A percentile compares a stretch with the other conserved stretches of the same genome.
Evolutionary conservation across 2,797 vertebrate genomes (phyloP).

Genomic region (Prionace glauca): DNA sequence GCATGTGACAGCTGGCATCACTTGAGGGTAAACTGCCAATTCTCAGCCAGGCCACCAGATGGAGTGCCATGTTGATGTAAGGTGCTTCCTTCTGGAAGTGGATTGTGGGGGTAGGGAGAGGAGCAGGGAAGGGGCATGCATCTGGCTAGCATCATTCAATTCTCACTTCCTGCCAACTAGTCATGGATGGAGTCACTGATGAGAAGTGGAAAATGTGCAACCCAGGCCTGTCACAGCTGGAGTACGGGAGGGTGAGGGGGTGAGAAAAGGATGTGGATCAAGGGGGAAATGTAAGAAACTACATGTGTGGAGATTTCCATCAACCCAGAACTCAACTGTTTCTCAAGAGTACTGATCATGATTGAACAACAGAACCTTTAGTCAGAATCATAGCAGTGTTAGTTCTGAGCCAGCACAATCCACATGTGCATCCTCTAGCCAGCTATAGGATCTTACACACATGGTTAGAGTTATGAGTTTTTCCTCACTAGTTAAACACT

Average conservation of each 20-base stretch:
- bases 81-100: not conserved
- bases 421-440: not conserved
- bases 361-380: not conserved
- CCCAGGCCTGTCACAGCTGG: constrained; percentile 7
- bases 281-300: not conserved
- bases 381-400: not conserved
- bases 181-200: not conserved
- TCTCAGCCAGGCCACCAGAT: constrained; percentile 6
- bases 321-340: not conserved
- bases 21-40: not conserved
- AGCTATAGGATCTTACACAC: not conserved
- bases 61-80: constrained; percentile 9
- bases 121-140: not conserved
- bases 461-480: not conserved
- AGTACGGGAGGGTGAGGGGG: not conserved
- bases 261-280: not conserved
- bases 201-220: constrained; percentile 26
- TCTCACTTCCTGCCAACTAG: constrained; percentile 1
- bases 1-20: not conserved
- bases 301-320: not conserved
- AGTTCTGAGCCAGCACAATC: not conserved
- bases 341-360: not conserved
- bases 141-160: constrained; percentile 4
- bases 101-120: not conserved
- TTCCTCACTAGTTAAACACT: not conserved